A percentile compares a stretch with the other conserved stretches of the same genome.
Evolutionary conservation across 92 coral and sea anemone species (phyloP).

Genomic region (Palythoa grandiflora): DNA sequence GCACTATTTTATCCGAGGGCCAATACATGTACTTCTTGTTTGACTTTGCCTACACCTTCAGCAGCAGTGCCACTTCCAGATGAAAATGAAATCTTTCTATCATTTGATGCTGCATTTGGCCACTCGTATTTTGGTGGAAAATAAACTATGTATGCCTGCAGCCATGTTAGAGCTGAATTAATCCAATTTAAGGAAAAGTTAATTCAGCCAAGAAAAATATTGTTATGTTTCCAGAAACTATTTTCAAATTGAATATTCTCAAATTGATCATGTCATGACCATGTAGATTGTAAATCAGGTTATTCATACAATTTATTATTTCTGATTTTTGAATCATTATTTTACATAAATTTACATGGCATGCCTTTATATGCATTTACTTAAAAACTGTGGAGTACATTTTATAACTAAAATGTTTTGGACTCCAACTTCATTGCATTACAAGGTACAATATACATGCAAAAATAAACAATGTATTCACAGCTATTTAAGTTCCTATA

Average conservation of each 20-base stretch:
- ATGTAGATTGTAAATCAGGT: not conserved
- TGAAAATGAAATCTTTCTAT: conserved; percentile 3
- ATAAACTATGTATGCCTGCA: not conserved
- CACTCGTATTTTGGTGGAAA: conserved; percentile 9
- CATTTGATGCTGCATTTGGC: conserved; percentile 19
- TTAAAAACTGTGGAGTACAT: too few species aligned
- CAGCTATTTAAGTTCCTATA: too few species aligned
- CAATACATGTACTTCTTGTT: not conserved
- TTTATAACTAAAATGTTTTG: too few species aligned
- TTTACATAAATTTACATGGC: conserved; percentile 2
- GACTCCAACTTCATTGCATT: too few species aligned
- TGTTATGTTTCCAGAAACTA: not conserved
- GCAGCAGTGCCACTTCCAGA: conserved; percentile 22
- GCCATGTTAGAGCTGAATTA: not conserved
- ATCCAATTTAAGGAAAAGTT: not conserved
- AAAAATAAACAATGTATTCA: too few species aligned
- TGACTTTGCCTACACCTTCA: not conserved
- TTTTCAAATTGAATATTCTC: not conserved
- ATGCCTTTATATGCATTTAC: conserved; percentile 2
- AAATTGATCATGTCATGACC: not conserved
- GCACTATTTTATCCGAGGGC: too few species aligned
- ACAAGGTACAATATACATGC: too few species aligned
- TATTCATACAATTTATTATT: not conserved
- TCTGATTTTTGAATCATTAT: not conserved
- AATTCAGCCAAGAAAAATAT: not conserved